Base-by-base conservation (phyloP, 2,797 vertebrate genomes). In the Sebastes oblongus region DNA sequence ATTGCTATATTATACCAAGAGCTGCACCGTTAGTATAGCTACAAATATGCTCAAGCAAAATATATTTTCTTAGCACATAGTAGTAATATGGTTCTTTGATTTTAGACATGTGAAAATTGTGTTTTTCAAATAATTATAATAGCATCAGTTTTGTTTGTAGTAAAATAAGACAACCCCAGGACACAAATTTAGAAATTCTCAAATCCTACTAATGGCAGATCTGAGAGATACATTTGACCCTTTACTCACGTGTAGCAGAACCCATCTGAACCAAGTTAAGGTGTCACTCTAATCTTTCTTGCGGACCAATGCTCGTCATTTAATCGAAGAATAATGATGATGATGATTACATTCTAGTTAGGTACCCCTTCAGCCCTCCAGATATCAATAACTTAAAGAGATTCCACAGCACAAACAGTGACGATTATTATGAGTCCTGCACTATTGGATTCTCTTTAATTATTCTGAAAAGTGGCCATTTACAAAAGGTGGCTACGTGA, bases 401-500 rank as follows among this genome's bases (percentile, higher is more conserved):
- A 83, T 67, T 81, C 52, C 39, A 54, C 20, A 18, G 60, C 24
- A 59, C 27, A 77, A 84, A 87, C 58, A 72, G 66, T 42, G 75
- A 30, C 13, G 18, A 87, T 72, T 62, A 46, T 64, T 55, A 29
- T 22, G 67, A 60, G 78, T 72, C 27, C 39, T 75, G 10, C n/a
- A 75, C 20, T 77, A 82, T 67, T 80, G 81, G 67, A 89, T 68
- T 82, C 65, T 72, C 67, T 81, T 86, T 88, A 85, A 89, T 60
- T 82, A 83, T 70, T 81, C 58, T 84, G 82, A 87, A 70, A 81
- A 86, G 76, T 70, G 84, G 72, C 68, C 79, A 56, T 89, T 90
- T 87, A 78, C 77, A 42, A 80, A 73, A 86, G 56, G 77, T 78
- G 66, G 52, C 66, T 74, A 64, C 59, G 13, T 36, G 56, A 60